phyloP scores from a whole-genome alignment of 2,113 vertebrate species.

The Leucopternis melanops region DNA sequence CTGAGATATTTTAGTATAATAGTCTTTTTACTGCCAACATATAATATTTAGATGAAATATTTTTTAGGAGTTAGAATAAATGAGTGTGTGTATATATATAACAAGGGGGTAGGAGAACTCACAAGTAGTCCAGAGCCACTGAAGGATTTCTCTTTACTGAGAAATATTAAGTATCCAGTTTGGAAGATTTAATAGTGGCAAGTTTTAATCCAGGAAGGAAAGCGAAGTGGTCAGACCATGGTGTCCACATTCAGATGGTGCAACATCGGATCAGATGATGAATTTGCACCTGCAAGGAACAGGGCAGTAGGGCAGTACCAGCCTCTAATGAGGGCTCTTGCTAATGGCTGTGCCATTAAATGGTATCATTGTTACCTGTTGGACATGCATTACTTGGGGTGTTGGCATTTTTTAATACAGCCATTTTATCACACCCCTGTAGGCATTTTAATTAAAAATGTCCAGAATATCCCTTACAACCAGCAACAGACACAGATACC shows the following conservation, averaged over 20 bases:
- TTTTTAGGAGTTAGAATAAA: background rate
- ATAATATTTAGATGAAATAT: background rate
- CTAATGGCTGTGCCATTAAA: background rate
- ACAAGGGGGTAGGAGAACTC: background rate
- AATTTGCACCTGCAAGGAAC: background rate
- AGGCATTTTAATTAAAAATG: background rate
- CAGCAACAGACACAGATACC: background rate
- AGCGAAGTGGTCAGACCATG: background rate
- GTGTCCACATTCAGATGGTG: background rate
- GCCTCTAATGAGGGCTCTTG: background rate
- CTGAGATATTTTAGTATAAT: background rate
- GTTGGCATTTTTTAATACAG: background rate
- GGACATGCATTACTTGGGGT: background rate
- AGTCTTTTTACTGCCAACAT: background rate
- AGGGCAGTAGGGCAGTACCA: background rate
- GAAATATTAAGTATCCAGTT: background rate
- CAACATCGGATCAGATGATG: background rate
- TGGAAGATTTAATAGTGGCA: background rate
- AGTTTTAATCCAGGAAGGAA: background rate
- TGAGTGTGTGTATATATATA: background rate
- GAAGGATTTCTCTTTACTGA: background rate
- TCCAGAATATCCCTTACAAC: background rate
- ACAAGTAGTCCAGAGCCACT: background rate
- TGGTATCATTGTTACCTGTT: background rate
- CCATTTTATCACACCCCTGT: background rate